These are phyloP conservation scores for Oncorhynchus mykiss DNA, from an alignment of 2,113 vertebrate genomes.

Conservation along the genomic window DNA sequence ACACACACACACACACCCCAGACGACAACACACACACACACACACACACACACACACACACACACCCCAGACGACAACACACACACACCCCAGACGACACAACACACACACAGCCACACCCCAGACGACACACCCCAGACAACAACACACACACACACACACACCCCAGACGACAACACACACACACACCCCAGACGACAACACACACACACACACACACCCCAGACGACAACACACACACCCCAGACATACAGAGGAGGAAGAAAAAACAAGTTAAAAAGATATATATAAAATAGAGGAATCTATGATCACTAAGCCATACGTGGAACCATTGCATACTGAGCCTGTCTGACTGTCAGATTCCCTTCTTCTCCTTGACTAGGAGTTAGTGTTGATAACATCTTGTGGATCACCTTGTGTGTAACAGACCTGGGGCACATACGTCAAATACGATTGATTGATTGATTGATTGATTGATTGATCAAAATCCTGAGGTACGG, in stretches of 20 bases:
- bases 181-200: too few relatives aligned
- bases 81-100: too few relatives aligned
- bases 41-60: background rate
- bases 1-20: too few relatives aligned
- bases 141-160: too few relatives aligned
- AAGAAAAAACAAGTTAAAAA: constrained; percentile 21
- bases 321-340: constrained; percentile 67
- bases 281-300: constrained; percentile 44
- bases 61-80: constrained; percentile 37
- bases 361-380: constrained; percentile 52
- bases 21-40: too few relatives aligned
- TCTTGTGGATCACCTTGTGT: constrained; percentile 40
- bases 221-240: constrained; percentile 7
- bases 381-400: constrained; percentile 47
- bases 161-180: too few relatives aligned
- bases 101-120: too few relatives aligned
- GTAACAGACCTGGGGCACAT: constrained; percentile 25
- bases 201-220: too few relatives aligned
- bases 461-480: too few relatives aligned
- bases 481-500: too few relatives aligned
- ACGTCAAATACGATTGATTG: too few relatives aligned
- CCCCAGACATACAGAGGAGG: constrained; percentile 44
- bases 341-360: constrained; percentile 62
- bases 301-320: constrained; percentile 61
- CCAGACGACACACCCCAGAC: too few relatives aligned